Base-by-base conservation (phyloP, 2,113 vertebrate genomes). In the Pycnonotus jocosus region DNA sequence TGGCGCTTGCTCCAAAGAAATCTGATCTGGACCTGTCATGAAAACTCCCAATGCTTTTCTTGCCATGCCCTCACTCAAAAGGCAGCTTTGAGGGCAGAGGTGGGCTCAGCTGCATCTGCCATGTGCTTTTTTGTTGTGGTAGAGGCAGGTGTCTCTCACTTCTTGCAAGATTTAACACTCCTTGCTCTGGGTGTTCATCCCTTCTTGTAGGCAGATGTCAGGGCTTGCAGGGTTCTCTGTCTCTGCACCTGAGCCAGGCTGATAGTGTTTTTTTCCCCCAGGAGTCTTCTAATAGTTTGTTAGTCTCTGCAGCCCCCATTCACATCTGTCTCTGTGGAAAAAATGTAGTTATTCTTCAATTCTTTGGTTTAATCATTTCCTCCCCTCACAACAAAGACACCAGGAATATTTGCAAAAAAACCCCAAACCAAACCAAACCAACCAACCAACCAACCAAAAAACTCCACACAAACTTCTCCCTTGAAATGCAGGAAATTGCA, bases 1-100 rank as follows among this genome's bases (percentile, higher is more conserved):
- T 54, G 33, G n/a, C 79, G 7, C 35, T 65, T 37, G 3, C 14
- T 61, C 12, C 38, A 48, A 73, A 50, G 50, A 90, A 82, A 40
- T 80, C 23, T 1, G 2, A 12, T 65, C 48, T 35, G 15, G 25
- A 83, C 19, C 37, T 6, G 1, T 38, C 1, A 1, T n/a, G 65
- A 68, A 87, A 81, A 14, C 14, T 83, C n/a, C 2, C 9, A 65
- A 9, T 0, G 2, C 7, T 68, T 79, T 64, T 57, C 54, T 72
- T 61, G 12, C n/a, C 35, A 16, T 82, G 40, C 10, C 24, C 33
- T 86, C 1, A 1, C 47, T 91, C 44, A 69, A 83, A 57, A 9
- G n/a, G 13, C n/a, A 74, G 20, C 13, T 86, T 83, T 2, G 1
- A 60, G 33, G 61, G 69, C 21, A 35, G 53, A 79, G 42, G 3